These are phyloP conservation scores for Argyrosomus japonicus DNA, from an alignment of 2,113 vertebrate species.

Conservation along the genomic window DNA sequence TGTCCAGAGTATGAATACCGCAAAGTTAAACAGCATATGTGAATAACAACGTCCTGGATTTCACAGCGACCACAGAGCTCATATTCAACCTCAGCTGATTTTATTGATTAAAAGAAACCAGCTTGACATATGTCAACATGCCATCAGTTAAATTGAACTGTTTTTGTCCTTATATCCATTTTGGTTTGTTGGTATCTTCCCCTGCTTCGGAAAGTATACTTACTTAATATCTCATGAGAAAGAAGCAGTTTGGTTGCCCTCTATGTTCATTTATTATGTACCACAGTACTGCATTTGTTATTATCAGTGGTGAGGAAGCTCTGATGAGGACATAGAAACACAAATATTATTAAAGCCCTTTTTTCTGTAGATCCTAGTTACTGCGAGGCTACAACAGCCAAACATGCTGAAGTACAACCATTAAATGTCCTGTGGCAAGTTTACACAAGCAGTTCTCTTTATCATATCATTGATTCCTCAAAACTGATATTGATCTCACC, in stretches of 20 bases:
- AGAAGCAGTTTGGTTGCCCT: background rate
- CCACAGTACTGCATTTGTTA: background rate
- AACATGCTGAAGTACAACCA: background rate
- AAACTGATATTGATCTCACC: conserved; percentile 22
- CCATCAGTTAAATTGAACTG: conserved; percentile 30
- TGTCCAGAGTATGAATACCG: conserved; percentile 23
- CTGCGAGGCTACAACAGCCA: background rate
- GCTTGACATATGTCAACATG: conserved; percentile 43
- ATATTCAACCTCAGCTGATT: conserved; percentile 51
- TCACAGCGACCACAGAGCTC: conserved; percentile 50
- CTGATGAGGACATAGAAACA: background rate
- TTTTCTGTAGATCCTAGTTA: background rate
- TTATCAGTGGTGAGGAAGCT: background rate
- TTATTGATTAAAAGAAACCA: conserved; percentile 55
- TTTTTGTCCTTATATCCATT: conserved; percentile 42
- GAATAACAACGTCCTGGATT: conserved; percentile 62
- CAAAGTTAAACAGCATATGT: conserved; percentile 51
- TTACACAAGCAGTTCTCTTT: conserved; percentile 18
- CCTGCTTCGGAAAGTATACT: background rate
- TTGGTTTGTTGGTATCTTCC: conserved; percentile 27
- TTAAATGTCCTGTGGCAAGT: background rate
- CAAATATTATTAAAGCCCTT: background rate
- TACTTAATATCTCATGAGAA: conserved; percentile 6
- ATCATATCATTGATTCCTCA: conserved; percentile 1
- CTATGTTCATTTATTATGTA: background rate